Evolutionary conservation across 2,113 vertebrate species (phyloP).

Genomic region (Halichoerus grypus): DNA sequence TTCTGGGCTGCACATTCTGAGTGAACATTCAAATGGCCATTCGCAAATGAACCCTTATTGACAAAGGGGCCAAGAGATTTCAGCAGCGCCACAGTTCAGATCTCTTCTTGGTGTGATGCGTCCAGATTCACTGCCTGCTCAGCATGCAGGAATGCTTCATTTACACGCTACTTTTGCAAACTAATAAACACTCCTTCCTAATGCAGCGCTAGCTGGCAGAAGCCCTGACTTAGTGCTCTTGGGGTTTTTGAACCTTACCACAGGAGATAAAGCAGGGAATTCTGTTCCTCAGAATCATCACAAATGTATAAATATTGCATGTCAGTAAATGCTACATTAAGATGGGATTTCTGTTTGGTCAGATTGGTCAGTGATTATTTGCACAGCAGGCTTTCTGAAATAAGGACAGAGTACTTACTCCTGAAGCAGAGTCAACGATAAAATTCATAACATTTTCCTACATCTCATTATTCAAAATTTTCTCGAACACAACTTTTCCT

Average conservation of each 20-base stretch:
- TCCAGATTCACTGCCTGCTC: conserved; percentile 35
- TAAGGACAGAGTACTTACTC: background rate
- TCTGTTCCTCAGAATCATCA: conserved; percentile 1
- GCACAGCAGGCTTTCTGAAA: background rate
- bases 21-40: background rate
- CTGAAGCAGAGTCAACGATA: background rate
- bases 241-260: conserved; percentile 26
- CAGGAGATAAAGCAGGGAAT: conserved; percentile 40
- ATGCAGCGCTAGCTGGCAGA: conserved; percentile 22
- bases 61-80: background rate
- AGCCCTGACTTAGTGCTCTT: conserved; percentile 35
- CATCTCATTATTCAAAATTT: conserved; percentile 11
- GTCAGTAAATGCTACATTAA: background rate
- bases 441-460: background rate
- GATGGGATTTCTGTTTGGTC: conserved; percentile 15
- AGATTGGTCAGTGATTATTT: background rate
- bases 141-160: conserved; percentile 61
- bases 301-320: conserved; percentile 34
- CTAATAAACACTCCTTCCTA: conserved; percentile 68
- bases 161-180: conserved; percentile 10
- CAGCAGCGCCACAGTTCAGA: background rate
- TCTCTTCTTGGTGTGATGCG: background rate
- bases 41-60: background rate
- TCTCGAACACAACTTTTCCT: conserved; percentile 7
- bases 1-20: conserved; percentile 15